phyloP scores from a whole-genome alignment of 53 echinoderm and acorn worm species.

The Holothuria scabra region DNA sequence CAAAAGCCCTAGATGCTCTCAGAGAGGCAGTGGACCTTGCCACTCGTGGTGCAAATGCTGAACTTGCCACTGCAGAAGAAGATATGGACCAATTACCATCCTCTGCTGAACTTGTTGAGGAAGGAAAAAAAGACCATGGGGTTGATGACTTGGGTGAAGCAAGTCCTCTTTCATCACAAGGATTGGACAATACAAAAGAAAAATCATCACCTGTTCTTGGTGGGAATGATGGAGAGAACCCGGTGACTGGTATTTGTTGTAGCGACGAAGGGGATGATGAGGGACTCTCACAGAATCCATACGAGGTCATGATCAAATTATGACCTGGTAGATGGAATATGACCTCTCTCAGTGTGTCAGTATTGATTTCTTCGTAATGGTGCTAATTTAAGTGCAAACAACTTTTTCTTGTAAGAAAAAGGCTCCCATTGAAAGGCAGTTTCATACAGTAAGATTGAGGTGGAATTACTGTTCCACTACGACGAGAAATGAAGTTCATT shows the following conservation, averaged over 20 bases:
- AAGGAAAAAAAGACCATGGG: background rate
- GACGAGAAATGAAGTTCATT: too few relatives aligned
- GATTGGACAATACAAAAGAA: background rate
- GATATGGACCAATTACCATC: slow-evolving; percentile 22
- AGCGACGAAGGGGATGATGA: slow-evolving; percentile 47
- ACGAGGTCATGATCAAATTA: slow-evolving; percentile 40
- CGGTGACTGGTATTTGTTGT: slow-evolving; percentile 22
- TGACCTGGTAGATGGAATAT: background rate
- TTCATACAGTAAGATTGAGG: too few relatives aligned
- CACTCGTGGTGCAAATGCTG: slow-evolving; percentile 47
- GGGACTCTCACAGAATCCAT: slow-evolving; percentile 23
- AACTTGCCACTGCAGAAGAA: slow-evolving; percentile 51
- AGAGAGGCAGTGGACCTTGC: slow-evolving; percentile 41
- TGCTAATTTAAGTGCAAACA: too few relatives aligned
- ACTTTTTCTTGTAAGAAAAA: too few relatives aligned
- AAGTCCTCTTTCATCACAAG: background rate
- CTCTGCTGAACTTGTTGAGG: background rate
- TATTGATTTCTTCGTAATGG: too few relatives aligned
- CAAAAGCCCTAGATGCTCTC: slow-evolving; percentile 41
- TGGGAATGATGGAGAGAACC: slow-evolving; percentile 35
- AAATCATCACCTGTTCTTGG: slow-evolving; percentile 30
- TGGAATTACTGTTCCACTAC: too few relatives aligned
- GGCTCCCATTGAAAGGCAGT: too few relatives aligned
- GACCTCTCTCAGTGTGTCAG: too few relatives aligned
- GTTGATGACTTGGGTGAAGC: slow-evolving; percentile 18